These are phyloP conservation scores for Takifugu rubripes DNA, from an alignment of 2,797 vertebrate genomes.

Conservation along the genomic window DNA sequence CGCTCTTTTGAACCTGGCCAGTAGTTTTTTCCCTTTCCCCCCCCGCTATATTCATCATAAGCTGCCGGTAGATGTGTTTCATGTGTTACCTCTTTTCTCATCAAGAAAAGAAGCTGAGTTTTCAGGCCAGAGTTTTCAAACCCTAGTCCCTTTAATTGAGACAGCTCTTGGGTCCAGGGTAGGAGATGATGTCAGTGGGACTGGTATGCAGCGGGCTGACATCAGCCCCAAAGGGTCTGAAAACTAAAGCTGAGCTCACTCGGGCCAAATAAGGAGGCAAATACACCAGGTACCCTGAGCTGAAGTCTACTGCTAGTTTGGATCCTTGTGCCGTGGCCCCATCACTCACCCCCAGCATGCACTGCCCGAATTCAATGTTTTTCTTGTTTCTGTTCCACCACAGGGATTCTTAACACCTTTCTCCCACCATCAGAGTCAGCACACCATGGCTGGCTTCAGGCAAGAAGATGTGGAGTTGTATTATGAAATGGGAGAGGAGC, in stretches of 20 bases:
- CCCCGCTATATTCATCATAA: too few species aligned
- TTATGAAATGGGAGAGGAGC: slow-evolving; percentile 95
- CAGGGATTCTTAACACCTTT: slow-evolving; percentile 28
- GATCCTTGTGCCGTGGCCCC: too few species aligned
- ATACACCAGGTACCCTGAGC: slow-evolving; percentile 2
- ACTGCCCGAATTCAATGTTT: background rate
- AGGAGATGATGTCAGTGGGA: slow-evolving; percentile 68
- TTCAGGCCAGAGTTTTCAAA: background rate
- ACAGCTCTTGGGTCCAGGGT: slow-evolving; percentile 20
- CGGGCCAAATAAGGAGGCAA: slow-evolving; percentile 69
- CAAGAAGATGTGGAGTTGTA: slow-evolving; percentile 89
- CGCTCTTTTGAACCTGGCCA: too few species aligned
- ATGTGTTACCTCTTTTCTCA: too few species aligned
- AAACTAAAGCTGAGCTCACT: slow-evolving; percentile 43
- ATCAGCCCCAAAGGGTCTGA: slow-evolving; percentile 50
- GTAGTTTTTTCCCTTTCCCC: too few species aligned
- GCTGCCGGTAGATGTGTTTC: too few species aligned
- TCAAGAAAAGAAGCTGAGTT: too few species aligned
- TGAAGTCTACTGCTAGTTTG: background rate
- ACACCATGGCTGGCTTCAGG: slow-evolving; percentile 87
- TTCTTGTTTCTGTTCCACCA: background rate
- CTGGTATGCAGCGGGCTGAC: slow-evolving; percentile 71
- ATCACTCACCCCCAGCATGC: background rate
- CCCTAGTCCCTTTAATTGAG: slow-evolving; percentile 48
- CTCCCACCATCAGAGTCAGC: slow-evolving; percentile 34